Evolutionary conservation across 2,888 invertebrate species (phyloP).

Genomic region (Leptinotarsa peninsularis): DNA sequence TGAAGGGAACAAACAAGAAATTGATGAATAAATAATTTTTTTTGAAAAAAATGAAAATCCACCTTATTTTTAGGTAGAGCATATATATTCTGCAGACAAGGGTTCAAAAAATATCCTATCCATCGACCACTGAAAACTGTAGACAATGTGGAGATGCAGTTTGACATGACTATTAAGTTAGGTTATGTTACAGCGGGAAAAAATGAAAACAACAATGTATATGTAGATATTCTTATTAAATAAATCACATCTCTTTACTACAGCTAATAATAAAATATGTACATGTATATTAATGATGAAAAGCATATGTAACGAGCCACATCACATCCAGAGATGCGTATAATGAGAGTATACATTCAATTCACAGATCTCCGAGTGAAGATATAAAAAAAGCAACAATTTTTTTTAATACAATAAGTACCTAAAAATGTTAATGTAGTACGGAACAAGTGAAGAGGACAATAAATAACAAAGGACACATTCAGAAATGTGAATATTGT

Average conservation of each 20-base stretch:
- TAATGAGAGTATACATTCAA: constrained; percentile 22
- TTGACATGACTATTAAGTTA: not conserved
- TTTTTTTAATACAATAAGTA: constrained; percentile 25
- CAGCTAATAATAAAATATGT: constrained; percentile 52
- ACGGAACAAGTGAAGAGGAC: too few species aligned
- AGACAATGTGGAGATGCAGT: too few species aligned
- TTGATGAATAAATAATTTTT: too few species aligned
- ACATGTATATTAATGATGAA: constrained; percentile 39
- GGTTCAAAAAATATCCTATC: too few species aligned
- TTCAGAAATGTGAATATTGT: too few species aligned
- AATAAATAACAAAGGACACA: too few species aligned
- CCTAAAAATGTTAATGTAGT: not conserved
- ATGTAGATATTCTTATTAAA: constrained; percentile 51
- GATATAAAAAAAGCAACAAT: constrained; percentile 38
- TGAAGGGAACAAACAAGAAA: too few species aligned
- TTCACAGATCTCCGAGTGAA: constrained; percentile 26
- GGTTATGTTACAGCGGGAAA: constrained; percentile 46
- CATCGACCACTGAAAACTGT: too few species aligned
- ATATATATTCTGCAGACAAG: too few species aligned
- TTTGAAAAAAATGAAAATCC: too few species aligned
- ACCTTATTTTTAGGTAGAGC: too few species aligned
- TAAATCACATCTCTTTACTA: constrained; percentile 55
- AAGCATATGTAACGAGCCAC: constrained; percentile 30
- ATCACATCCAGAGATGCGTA: constrained; percentile 20
- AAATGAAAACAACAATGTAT: constrained; percentile 38